phyloP scores from a whole-genome alignment of 2,888 invertebrate genomes.

The Eurytoma californica region DNA sequence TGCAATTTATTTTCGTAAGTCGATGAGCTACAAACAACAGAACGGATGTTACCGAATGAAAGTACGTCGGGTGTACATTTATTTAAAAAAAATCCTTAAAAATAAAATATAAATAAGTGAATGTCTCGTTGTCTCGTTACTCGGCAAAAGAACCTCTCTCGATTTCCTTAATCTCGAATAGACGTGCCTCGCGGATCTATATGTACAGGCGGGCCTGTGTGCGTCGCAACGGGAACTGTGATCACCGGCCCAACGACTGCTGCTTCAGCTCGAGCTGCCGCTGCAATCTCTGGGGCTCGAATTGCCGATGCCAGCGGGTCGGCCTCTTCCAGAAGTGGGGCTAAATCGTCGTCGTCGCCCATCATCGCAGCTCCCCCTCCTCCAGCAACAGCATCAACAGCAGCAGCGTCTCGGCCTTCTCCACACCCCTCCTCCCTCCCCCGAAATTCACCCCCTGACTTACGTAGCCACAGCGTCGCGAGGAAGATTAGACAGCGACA shows the following conservation, averaged over 20 bases:
- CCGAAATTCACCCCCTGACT: not conserved
- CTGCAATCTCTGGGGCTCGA: conserved; percentile 92
- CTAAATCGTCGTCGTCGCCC: conserved; percentile 48
- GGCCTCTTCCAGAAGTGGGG: conserved; percentile 93
- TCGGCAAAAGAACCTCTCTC: conserved; percentile 59
- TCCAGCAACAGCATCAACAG: not conserved
- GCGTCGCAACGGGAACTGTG: conserved; percentile 88
- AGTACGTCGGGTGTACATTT: no score
- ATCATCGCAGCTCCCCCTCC: no score
- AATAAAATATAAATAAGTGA: conserved; percentile 27
- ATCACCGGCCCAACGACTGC: conserved; percentile 89
- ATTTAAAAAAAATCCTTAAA: not conserved
- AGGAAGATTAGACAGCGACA: not conserved
- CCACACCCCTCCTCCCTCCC: not conserved
- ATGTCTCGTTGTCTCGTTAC: conserved; percentile 62
- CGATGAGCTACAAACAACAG: no score
- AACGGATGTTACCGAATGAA: no score
- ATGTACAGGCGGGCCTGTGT: conserved; percentile 91
- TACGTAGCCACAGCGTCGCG: not conserved
- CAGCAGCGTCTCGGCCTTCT: not conserved
- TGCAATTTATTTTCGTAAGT: not conserved
- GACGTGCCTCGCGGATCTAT: conserved; percentile 89
- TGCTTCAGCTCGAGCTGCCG: conserved; percentile 91
- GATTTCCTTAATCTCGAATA: conserved; percentile 76
- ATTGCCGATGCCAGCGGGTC: conserved; percentile 91